These are phyloP conservation scores for Anastrepha ludens DNA, from an alignment of 1,140 invertebrate species.

Conservation along the genomic window DNA sequence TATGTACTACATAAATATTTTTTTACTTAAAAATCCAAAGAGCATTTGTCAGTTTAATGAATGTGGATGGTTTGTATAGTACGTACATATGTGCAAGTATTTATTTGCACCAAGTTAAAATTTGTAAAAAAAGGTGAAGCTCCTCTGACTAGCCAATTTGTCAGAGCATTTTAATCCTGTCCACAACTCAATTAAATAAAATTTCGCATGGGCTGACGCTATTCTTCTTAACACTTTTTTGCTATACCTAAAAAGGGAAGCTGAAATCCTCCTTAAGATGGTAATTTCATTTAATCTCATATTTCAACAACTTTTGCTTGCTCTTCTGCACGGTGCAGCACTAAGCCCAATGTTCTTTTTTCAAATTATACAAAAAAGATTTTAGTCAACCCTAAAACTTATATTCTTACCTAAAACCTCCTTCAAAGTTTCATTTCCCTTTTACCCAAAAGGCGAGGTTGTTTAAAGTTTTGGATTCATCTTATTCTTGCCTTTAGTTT, in stretches of 20 bases:
- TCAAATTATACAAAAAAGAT: not conserved
- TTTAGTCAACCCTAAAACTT: constrained; percentile 4
- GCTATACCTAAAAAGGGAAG: not conserved
- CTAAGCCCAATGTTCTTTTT: no score
- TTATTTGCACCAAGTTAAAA: no score
- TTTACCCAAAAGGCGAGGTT: not conserved
- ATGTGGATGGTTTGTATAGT: no score
- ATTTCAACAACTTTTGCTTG: constrained; percentile 17
- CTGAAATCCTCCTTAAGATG: not conserved
- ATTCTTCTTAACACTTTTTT: not conserved
- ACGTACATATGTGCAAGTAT: no score
- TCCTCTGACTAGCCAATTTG: not conserved
- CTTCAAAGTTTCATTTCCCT: constrained; percentile 32
- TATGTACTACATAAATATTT: no score
- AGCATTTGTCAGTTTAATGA: no score
- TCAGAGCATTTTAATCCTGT: not conserved
- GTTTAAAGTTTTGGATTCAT: not conserved
- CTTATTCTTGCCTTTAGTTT: constrained; percentile 6
- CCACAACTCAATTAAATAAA: constrained; percentile 36
- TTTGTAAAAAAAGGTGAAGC: no score
- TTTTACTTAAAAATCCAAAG: no score
- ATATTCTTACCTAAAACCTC: not conserved
- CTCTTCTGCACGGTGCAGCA: not conserved
- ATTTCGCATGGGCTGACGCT: not conserved
- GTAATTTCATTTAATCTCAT: not conserved